Percentiles rank a stretch among this genome's conserved stretches.
phyloP scores from a whole-genome alignment of 2,797 vertebrate species.

The Neomorphus geoffroyi region DNA sequence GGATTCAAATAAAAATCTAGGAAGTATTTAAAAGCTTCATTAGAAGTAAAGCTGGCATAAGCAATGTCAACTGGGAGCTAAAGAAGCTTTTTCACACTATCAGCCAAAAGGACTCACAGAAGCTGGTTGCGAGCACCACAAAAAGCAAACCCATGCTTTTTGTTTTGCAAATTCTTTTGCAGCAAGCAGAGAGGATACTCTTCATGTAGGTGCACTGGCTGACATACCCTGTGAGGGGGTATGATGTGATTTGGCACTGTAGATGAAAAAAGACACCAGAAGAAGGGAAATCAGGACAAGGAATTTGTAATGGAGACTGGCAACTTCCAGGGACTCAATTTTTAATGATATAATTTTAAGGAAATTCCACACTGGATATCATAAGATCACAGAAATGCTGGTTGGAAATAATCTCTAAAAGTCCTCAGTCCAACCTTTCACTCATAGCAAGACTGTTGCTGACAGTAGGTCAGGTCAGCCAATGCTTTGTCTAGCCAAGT shows the following conservation, averaged over 20 bases:
- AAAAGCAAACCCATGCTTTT: background rate
- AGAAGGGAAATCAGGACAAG: slow-evolving; percentile 51
- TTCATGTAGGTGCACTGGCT: background rate
- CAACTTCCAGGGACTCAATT: slow-evolving; percentile 1
- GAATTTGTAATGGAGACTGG: slow-evolving; percentile 42
- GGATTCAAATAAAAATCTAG: background rate
- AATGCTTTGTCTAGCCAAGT: slow-evolving; percentile 48
- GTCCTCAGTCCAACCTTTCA: slow-evolving; percentile 21
- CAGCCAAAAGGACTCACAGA: background rate
- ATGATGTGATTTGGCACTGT: background rate
- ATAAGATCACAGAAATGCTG: slow-evolving; percentile 52
- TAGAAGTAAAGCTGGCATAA: background rate
- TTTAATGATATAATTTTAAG: slow-evolving; percentile 57
- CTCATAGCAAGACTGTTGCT: slow-evolving; percentile 8
- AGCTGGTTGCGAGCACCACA: background rate
- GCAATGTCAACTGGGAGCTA: background rate
- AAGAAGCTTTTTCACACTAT: background rate
- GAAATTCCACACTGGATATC: slow-evolving; percentile 63
- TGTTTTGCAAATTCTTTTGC: background rate
- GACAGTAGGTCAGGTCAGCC: slow-evolving; percentile 33
- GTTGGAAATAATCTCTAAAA: background rate
- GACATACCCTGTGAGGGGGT: background rate
- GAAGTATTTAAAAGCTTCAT: background rate
- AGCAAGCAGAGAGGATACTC: background rate
- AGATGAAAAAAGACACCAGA: slow-evolving; percentile 13